Base-by-base conservation (phyloP, 2,113 vertebrate species). In the Marmota flaviventris region DNA sequence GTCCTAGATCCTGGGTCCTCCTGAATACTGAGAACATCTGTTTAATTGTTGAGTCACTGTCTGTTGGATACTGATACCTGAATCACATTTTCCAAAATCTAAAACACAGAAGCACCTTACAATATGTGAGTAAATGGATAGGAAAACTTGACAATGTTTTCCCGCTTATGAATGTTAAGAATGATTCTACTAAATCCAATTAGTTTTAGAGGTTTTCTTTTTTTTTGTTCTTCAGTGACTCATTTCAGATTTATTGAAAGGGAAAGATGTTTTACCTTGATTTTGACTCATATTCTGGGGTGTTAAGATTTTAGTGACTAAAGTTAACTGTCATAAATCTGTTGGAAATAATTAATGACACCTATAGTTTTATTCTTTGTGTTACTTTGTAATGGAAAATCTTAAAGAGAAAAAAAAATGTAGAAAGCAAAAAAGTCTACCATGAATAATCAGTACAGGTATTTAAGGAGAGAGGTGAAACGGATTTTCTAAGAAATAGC, bases 151-250 rank as follows among this genome's bases (percentile, higher is more conserved):
- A 61, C 73, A 81, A 0, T 77, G 4, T 90, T 96, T 85, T 17
- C 48, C 75, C 61, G 27, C 0, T 78, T 93, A 16, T 58, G 16
- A 75, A 29, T 76, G 37, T 63, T 92, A 75, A 83, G 42, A 67
- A 94, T 85, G 34, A 87, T 42, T 96, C 61, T 32, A 79, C 8
- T 73, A 78, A 93, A 70, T 92, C 96, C 67, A 96, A 76, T 92
- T 78, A 78, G 32, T 56, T 79, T 63, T 63, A 69, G 81, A 86
- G 77, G 65, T 18, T 63, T 96, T 91, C 81, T 51, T 51, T 22
- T 58, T 58, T 58, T 58, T 58, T 20, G 77, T 70, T 93, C 78
- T 56, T 75, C 18, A 17, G 16, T 97, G 91, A 94, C 76, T 98
- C 95, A 93, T 27, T 90, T 79, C 65, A 82, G 61, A 89, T 63